Evolutionary conservation across 2,113 vertebrate species (phyloP), one percentile per base, ranked within the genome.

Genomic region (Chloropsis cyanopogon): DNA sequence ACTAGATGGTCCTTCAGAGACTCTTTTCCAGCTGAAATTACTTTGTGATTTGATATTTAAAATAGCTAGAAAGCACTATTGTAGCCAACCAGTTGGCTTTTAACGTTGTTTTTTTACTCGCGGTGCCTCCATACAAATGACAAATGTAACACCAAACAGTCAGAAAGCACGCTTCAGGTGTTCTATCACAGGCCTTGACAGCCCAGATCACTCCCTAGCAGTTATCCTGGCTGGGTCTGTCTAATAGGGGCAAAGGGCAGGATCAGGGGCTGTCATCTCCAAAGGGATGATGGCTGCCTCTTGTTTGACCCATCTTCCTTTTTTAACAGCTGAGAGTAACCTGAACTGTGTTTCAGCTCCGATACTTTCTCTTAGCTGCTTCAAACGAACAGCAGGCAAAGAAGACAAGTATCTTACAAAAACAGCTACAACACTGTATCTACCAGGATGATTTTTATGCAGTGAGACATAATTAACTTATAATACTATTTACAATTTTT

Each of bases 281-380:
- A 3, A 41, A 81, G 70, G 83, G 60, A 84, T 79, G 73, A 89
- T 2, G 16, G 72, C 73, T 89, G 89, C 86, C 88, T 95, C 86
- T 75, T 11, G 5, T 93, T 95, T 95, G 86, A 92, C 91, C 89
- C 46, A 7, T 85, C 94, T 89, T 87, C 80, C 70, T 87, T 94
- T 93, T 92, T 82, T 91, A 96, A 93, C 72, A 87, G 81, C 83
- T 70, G 78, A 89, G 61, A 72, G 81, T 95, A 96, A 91, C 73
- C 57, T 71, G 89, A 97, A 71, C 92, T 57, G 52, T 0, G 0
- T 53, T 91, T 56, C 54, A 69, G 64, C 84, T 90, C 54, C 66
- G 84, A 82, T 50, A 57, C 73, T 73, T 64, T 54, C 39, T 50
- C 73, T 63, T 47, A 77, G 87, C 79, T 86, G 49, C 52, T 82